Percentiles rank a stretch among this genome's conserved stretches.
Conservation (phyloP, 2,888 invertebrate species). For the Melipona bicolor region DNA sequence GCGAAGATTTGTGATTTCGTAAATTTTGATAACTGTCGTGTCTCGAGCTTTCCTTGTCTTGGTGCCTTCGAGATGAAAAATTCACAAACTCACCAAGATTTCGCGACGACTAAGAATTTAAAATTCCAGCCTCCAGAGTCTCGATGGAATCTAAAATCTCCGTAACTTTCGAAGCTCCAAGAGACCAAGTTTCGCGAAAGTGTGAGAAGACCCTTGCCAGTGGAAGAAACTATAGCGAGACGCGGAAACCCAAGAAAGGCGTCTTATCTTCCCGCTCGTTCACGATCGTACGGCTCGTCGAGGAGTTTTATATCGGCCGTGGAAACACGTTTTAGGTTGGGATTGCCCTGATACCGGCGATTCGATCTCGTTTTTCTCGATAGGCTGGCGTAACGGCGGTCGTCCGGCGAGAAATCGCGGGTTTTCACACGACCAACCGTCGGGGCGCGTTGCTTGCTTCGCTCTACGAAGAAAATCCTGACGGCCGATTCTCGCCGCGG, state of each 20-base stretch:
- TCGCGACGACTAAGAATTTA: too few relatives aligned
- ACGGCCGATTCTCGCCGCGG: conserved; percentile 24
- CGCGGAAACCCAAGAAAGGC: not conserved
- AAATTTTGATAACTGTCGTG: too few relatives aligned
- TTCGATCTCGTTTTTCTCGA: conserved; percentile 15
- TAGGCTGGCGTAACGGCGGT: not conserved
- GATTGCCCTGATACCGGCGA: conserved; percentile 3
- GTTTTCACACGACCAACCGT: conserved; percentile 51
- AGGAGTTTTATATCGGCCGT: not conserved
- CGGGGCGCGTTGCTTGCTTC: conserved; percentile 37
- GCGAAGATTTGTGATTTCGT: too few relatives aligned
- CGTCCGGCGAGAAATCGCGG: conserved; percentile 27
- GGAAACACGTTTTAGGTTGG: not conserved
- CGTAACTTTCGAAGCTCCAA: not conserved
- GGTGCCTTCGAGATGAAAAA: too few relatives aligned
- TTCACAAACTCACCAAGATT: too few relatives aligned
- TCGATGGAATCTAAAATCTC: too few relatives aligned
- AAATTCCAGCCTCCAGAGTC: too few relatives aligned
- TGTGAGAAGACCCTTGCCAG: not conserved
- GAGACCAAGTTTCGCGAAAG: not conserved
- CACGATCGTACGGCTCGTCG: too few relatives aligned
- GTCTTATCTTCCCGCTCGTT: not conserved
- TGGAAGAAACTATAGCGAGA: not conserved
- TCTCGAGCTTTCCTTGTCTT: too few relatives aligned
- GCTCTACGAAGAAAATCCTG: conserved; percentile 44